These are phyloP conservation scores for Wasmannia auropunctata DNA, from an alignment of 1,140 invertebrate species.

Conservation along the genomic window DNA sequence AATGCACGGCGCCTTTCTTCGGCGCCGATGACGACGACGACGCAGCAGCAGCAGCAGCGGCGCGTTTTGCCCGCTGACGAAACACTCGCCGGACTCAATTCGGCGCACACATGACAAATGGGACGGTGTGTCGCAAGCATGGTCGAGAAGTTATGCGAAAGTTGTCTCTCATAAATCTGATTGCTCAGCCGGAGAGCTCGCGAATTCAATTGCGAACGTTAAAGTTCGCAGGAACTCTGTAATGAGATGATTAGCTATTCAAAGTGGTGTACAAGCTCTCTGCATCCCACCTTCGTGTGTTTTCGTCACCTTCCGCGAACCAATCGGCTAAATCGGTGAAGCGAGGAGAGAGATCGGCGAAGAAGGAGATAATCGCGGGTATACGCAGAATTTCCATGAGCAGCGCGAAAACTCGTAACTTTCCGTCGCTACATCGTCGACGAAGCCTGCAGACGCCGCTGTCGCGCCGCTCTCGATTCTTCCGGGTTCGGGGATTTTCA, in stretches of 20 bases:
- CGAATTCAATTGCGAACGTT: slow-evolving; percentile 19
- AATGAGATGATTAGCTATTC: slow-evolving; percentile 22
- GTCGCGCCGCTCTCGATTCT: not conserved
- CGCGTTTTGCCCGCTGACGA: slow-evolving; percentile 44
- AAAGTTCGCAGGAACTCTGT: not conserved
- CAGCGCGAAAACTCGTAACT: not conserved
- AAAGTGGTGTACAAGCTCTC: not conserved
- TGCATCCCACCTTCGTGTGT: not conserved
- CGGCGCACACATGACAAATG: slow-evolving; percentile 34
- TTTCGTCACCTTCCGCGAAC: slow-evolving; percentile 10
- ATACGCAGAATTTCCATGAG: not conserved
- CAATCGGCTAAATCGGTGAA: not conserved
- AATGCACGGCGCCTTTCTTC: slow-evolving; percentile 55
- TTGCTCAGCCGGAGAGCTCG: slow-evolving; percentile 5
- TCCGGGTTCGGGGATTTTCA: not conserved
- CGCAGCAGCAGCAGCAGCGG: not conserved
- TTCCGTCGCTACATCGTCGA: not conserved
- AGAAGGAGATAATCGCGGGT: not conserved
- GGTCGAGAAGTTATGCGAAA: slow-evolving; percentile 37
- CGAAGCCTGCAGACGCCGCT: not conserved
- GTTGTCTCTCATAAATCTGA: slow-evolving; percentile 35
- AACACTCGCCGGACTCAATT: slow-evolving; percentile 34
- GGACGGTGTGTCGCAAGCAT: slow-evolving; percentile 43
- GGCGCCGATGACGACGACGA: not conserved
- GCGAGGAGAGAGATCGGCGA: not conserved